Evolutionary conservation across 2,888 invertebrate species (phyloP).

Genomic region (Heteromurus nitidus): DNA sequence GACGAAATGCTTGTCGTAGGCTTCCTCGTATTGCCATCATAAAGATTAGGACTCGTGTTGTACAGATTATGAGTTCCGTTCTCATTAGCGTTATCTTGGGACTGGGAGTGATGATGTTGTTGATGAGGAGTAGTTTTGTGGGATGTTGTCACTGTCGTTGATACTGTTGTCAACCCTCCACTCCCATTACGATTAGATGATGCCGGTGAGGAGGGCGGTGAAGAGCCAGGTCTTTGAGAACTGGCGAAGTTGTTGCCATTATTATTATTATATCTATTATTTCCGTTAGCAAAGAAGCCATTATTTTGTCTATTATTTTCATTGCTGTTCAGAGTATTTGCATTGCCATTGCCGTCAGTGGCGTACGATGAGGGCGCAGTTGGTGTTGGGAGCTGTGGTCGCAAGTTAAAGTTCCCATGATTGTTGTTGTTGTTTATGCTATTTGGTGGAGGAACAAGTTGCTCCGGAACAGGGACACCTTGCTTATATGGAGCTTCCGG

Average conservation of each 20-base stretch:
- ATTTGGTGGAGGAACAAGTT: conserved; percentile 78
- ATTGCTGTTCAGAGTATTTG: conserved; percentile 52
- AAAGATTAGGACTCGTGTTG: conserved; percentile 27
- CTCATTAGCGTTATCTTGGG: conserved; percentile 59
- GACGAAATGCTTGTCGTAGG: conserved; percentile 17
- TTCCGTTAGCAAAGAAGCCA: conserved; percentile 59
- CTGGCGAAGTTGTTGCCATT: conserved; percentile 38
- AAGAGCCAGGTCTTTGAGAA: conserved; percentile 50
- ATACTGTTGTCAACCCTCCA: conserved; percentile 48
- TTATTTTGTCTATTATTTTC: conserved; percentile 47
- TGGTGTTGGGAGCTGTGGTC: conserved; percentile 40
- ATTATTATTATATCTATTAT: conserved; percentile 66
- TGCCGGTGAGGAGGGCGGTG: conserved; percentile 59
- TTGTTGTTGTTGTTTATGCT: conserved; percentile 26
- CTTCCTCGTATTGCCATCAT: conserved; percentile 36
- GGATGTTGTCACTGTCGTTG: conserved; percentile 40
- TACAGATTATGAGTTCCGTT: conserved; percentile 61
- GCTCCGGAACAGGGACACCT: conserved; percentile 85
- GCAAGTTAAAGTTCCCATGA: conserved; percentile 58
- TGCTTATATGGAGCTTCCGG: conserved; percentile 80
- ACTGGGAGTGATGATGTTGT: no score
- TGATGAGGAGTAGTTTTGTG: conserved; percentile 59
- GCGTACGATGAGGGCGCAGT: conserved; percentile 58
- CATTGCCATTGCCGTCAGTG: conserved; percentile 45
- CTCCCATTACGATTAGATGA: conserved; percentile 51